phyloP scores from a whole-genome alignment of 2,888 invertebrate species.

The Ormyrus labotus region DNA sequence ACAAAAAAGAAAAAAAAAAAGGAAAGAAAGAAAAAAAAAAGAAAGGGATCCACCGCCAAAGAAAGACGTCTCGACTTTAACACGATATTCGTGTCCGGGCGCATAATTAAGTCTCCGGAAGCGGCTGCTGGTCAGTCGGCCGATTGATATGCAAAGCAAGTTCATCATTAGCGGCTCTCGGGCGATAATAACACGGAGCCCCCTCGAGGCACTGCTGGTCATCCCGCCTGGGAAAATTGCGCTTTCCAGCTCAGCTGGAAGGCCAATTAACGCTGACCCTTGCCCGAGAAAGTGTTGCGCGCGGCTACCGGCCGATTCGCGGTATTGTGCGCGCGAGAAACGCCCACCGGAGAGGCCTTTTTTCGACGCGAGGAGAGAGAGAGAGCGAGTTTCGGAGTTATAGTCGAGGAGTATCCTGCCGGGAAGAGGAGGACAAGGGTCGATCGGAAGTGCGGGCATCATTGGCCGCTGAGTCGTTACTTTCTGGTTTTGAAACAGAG shows the following conservation, averaged over 20 bases:
- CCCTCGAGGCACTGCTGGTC: background rate
- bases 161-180: conserved; percentile 65
- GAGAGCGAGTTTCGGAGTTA: conserved; percentile 13
- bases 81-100: conserved; percentile 35
- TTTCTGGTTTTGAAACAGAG: too few relatives aligned
- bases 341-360: background rate
- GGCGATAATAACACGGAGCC: conserved; percentile 25
- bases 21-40: too few relatives aligned
- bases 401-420: conserved; percentile 31
- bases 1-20: too few relatives aligned
- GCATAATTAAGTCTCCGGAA: conserved; percentile 31
- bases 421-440: conserved; percentile 13
- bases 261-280: conserved; percentile 45
- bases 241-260: conserved; percentile 37
- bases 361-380: conserved; percentile 2
- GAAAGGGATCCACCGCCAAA: background rate
- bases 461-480: too few relatives aligned
- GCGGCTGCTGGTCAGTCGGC: conserved; percentile 14
- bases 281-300: conserved; percentile 21
- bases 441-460: background rate
- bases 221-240: conserved; percentile 17
- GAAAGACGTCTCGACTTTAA: conserved; percentile 17
- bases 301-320: background rate
- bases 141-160: conserved; percentile 71
- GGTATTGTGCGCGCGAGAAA: conserved; percentile 5